A percentile compares a stretch with the other conserved stretches of the same genome.
Evolutionary conservation across 1,140 invertebrate genomes (phyloP).

Genomic region (Stegodyphus mimosarum): DNA sequence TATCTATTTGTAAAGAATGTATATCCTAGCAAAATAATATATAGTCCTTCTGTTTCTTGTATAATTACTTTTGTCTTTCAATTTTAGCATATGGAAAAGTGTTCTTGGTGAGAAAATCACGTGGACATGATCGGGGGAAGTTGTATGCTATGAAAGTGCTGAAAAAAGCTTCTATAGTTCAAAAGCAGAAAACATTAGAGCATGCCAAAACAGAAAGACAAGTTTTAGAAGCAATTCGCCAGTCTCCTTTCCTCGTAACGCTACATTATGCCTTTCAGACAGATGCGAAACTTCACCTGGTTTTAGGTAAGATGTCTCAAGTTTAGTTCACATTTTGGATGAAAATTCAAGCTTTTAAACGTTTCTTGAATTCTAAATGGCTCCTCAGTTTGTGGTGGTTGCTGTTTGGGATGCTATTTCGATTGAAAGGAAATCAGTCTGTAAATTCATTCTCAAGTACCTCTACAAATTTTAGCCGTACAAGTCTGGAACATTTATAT

Average conservation of each 20-base stretch:
- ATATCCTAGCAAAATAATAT: too few species aligned
- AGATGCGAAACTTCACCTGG: conserved; percentile 89
- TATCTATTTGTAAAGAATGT: too few species aligned
- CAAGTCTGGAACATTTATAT: too few species aligned
- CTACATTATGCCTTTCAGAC: conserved; percentile 96
- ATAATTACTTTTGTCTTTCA: conserved; percentile 64
- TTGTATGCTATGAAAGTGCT: conserved; percentile 96
- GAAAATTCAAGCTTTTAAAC: too few species aligned
- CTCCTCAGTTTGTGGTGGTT: too few species aligned
- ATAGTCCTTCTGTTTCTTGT: background rate
- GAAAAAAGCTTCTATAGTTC: conserved; percentile 88
- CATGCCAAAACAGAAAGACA: conserved; percentile 91
- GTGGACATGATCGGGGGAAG: conserved; percentile 79
- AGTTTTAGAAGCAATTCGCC: conserved; percentile 87
- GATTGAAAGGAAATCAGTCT: too few species aligned
- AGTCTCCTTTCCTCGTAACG: conserved; percentile 91
- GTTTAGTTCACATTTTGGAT: conserved; percentile 59
- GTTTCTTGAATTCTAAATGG: too few species aligned
- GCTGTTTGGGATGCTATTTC: too few species aligned
- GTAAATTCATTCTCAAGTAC: too few species aligned
- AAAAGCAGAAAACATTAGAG: conserved; percentile 93
- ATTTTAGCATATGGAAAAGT: conserved; percentile 93
- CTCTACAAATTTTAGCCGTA: too few species aligned
- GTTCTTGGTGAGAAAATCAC: conserved; percentile 86
- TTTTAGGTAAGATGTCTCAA: conserved; percentile 79